Evolutionary conservation across 2,797 vertebrate species (phyloP), one percentile per base, ranked within the genome.

Genomic region (Varecia variegata): DNA sequence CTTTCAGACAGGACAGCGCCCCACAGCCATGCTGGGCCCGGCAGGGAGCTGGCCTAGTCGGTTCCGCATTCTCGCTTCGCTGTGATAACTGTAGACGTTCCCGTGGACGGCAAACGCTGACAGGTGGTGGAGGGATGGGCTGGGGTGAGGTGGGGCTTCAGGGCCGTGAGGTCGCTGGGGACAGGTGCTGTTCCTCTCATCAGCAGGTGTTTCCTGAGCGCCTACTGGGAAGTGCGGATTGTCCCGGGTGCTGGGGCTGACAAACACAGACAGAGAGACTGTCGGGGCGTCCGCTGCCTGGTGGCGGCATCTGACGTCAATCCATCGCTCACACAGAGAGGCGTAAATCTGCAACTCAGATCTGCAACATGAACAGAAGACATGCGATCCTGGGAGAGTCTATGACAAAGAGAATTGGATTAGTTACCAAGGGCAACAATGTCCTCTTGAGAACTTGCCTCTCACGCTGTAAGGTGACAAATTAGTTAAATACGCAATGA

Each of bases 231-330:
- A 4, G 67, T 30, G 1, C 5, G 3, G 18, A 2, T 27, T 18
- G 7, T 40, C 56, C 13, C 20, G 50, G 17, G 30, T 25, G 5
- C 62, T 50, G 14, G 25, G 23, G 5, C 30, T 40, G 43, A 79
- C 0, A 0, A 32, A 20, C 0, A 30, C 20, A n/a, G 40, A 35
- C 20, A 27, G 9, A 60, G 45, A 40, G 3, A 0, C n/a, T 30
- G 11, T 86, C 5, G 8, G 15, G 54, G 1, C 30, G 9, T 15
- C 27, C 27, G 11, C 17, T 4, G 11, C 45, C 47, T 12, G 13
- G 7, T 32, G n/a, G 56, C 32, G 11, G 13, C 11, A 3, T 82
- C 35, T 35, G 32, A 43, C 3, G 23, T 21, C 45, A 35, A 12
- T 71, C 32, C 20, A 1, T 20, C 25, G 2, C 27, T 35, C 43